Percentiles rank a stretch among this genome's conserved stretches.
Evolutionary conservation across 1,140 invertebrate genomes (phyloP).

Genomic region (Drosophila albomicans): DNA sequence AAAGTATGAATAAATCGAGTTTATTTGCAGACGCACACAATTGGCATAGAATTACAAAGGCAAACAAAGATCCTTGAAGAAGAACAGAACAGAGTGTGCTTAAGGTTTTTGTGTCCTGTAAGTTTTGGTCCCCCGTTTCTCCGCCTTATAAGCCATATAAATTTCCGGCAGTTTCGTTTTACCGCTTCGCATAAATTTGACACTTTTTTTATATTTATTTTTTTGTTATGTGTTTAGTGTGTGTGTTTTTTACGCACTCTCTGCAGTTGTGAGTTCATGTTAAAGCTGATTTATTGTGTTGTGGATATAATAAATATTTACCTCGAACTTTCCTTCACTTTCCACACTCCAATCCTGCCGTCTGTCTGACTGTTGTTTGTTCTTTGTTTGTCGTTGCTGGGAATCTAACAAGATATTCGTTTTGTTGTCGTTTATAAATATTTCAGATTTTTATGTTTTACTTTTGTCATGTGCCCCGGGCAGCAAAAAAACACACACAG

Average conservation of each 20-base stretch:
- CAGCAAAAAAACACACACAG: background rate
- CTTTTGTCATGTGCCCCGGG: background rate
- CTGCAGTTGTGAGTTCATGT: constrained; percentile 44
- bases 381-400: background rate
- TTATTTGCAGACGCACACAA: constrained; percentile 35
- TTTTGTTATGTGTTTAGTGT: constrained; percentile 30
- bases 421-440: constrained; percentile 6
- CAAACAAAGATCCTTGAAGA: constrained; percentile 68
- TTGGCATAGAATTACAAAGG: constrained; percentile 47
- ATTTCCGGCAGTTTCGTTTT: constrained; percentile 70
- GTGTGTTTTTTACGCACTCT: constrained; percentile 49
- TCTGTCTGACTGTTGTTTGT: background rate
- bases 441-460: constrained; percentile 1
- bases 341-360: background rate
- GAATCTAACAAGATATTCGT: constrained; percentile 4
- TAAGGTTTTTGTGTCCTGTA: constrained; percentile 27
- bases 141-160: constrained; percentile 66
- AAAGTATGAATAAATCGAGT: constrained; percentile 47
- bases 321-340: constrained; percentile 36
- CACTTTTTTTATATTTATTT: constrained; percentile 54
- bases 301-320: constrained; percentile 64
- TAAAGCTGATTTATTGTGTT: constrained; percentile 60
- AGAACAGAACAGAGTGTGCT: constrained; percentile 12
- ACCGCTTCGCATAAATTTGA: constrained; percentile 75
- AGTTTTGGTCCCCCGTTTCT: constrained; percentile 18